Evolutionary conservation across 2,888 invertebrate species (phyloP).

Genomic region (Drosophila rellima): DNA sequence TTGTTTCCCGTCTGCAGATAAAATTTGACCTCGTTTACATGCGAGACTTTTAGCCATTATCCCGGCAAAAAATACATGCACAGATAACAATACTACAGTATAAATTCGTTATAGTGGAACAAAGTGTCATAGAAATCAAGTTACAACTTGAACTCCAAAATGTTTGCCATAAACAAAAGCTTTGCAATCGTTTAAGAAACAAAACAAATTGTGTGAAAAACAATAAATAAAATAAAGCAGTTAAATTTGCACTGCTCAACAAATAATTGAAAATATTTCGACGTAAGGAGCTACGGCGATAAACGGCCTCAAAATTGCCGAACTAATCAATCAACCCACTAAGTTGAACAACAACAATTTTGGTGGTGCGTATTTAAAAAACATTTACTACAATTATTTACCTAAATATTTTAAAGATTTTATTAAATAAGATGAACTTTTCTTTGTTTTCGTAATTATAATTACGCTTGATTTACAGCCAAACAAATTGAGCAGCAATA

Average conservation of each 20-base stretch:
- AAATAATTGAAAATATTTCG: slow-evolving; percentile 3
- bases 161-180: slow-evolving; percentile 71
- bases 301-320: slow-evolving; percentile 81
- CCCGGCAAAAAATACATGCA: slow-evolving; percentile 4
- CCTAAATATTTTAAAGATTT: neutral
- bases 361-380: slow-evolving; percentile 63
- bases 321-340: slow-evolving; percentile 80
- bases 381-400: slow-evolving; percentile 1
- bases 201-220: slow-evolving; percentile 14
- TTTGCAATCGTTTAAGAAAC: slow-evolving; percentile 20
- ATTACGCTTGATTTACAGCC: slow-evolving; percentile 44
- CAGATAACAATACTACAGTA: slow-evolving; percentile 46
- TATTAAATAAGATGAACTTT: slow-evolving; percentile 7
- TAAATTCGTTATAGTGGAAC: slow-evolving; percentile 28
- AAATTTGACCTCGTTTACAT: slow-evolving; percentile 82
- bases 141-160: slow-evolving; percentile 38
- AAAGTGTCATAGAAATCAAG: slow-evolving; percentile 47
- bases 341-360: slow-evolving; percentile 82
- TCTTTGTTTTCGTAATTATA: slow-evolving; percentile 37
- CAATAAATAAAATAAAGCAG: slow-evolving; percentile 26
- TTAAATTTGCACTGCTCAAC: slow-evolving; percentile 23
- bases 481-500: slow-evolving; percentile 1
- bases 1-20: slow-evolving; percentile 69
- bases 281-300: slow-evolving; percentile 15
- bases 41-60: slow-evolving; percentile 41